These are phyloP conservation scores for Parambassis ranga DNA, from an alignment of 2,797 vertebrate species.

Conservation along the genomic window DNA sequence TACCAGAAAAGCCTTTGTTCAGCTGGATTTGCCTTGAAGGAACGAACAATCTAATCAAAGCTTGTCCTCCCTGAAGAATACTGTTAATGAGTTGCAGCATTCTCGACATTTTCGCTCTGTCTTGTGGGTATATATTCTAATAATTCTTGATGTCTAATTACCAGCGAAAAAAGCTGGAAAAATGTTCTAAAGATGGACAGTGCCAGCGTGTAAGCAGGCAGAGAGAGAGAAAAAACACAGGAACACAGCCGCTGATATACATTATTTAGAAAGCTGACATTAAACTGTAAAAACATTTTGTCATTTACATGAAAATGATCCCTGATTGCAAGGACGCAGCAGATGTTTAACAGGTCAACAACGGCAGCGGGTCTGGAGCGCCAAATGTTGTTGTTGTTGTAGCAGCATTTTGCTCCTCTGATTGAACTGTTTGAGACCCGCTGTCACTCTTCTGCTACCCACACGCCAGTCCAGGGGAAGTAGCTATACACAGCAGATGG, in stretches of 20 bases:
- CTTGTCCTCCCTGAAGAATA: constrained; percentile 72
- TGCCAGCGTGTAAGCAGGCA: constrained; percentile 6
- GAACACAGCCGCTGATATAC: neutral
- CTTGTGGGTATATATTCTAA: constrained; percentile 75
- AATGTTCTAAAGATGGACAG: constrained; percentile 61
- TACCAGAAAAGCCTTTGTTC: constrained; percentile 64
- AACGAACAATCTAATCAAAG: constrained; percentile 77
- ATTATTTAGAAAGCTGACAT: constrained; percentile 41
- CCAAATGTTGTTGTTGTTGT: constrained; percentile 23
- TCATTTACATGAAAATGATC: constrained; percentile 22
- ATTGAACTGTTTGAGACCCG: constrained; percentile 41
- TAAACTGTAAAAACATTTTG: constrained; percentile 23
- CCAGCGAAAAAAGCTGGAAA: constrained; percentile 50
- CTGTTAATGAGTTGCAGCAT: constrained; percentile 78
- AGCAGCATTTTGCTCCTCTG: constrained; percentile 25
- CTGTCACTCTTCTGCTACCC: constrained; percentile 32
- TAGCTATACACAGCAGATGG: constrained; percentile 39
- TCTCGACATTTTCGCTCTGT: constrained; percentile 70
- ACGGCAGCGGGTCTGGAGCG: constrained; percentile 6
- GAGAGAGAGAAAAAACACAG: no score
- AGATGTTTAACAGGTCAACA: constrained; percentile 57
- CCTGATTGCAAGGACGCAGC: constrained; percentile 7
- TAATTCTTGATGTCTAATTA: constrained; percentile 76
- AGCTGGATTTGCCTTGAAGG: constrained; percentile 73
- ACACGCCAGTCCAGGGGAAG: constrained; percentile 24